phyloP scores from a whole-genome alignment of 2,797 vertebrate genomes.

The Valencia hispanica region DNA sequence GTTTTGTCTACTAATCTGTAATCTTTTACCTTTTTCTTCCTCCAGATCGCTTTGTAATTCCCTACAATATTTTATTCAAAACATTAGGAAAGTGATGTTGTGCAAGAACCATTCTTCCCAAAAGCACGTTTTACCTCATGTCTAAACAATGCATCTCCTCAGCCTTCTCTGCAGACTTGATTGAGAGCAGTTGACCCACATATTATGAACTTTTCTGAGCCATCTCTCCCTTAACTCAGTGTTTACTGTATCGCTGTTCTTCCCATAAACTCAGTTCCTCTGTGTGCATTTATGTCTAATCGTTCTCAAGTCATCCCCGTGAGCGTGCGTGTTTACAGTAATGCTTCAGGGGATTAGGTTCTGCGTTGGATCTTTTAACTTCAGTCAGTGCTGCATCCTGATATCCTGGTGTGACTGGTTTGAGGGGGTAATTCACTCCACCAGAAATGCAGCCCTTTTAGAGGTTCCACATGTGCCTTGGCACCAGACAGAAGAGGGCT shows the following conservation, averaged over 20 bases:
- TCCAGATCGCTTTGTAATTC: constrained; percentile 14
- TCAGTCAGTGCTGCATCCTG: constrained; percentile 75
- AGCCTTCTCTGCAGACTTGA: constrained; percentile 20
- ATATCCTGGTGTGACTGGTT: constrained; percentile 69
- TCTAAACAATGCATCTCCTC: constrained; percentile 24
- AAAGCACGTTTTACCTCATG: constrained; percentile 21
- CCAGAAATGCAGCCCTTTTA: constrained; percentile 81
- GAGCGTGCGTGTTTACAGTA: constrained; percentile 69
- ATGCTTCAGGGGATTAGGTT: constrained; percentile 66
- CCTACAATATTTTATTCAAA: constrained; percentile 19
- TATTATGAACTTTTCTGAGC: constrained; percentile 26
- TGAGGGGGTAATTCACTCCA: constrained; percentile 75
- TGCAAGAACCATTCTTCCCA: constrained; percentile 15
- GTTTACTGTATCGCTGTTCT: constrained; percentile 67
- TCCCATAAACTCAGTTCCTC: constrained; percentile 63
- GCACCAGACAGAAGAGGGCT: constrained; percentile 81
- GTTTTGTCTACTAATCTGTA: constrained; percentile 34
- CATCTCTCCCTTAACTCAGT: constrained; percentile 35
- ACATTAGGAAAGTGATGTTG: constrained; percentile 13
- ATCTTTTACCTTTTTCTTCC: constrained; percentile 33
- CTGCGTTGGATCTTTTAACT: constrained; percentile 67
- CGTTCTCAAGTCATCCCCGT: constrained; percentile 56
- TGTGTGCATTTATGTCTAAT: constrained; percentile 54
- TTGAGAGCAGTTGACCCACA: constrained; percentile 32
- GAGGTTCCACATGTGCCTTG: constrained; percentile 86